A percentile compares a stretch with the other conserved stretches of the same genome.
phyloP scores from a whole-genome alignment of 2,888 invertebrate genomes.

The Patella depressa region DNA sequence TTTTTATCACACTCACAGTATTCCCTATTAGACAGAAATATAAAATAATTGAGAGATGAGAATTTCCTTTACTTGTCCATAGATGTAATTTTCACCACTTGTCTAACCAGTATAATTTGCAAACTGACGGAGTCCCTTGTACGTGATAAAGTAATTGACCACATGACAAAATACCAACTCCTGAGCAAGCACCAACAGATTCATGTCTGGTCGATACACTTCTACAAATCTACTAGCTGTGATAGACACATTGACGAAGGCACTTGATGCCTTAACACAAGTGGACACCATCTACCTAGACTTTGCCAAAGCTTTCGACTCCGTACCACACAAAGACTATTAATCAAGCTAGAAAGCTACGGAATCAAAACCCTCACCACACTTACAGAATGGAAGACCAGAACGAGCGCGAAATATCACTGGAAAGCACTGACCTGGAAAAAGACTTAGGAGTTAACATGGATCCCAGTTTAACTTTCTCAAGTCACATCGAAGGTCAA shows the following conservation, averaged over 20 bases:
- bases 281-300: constrained; percentile 21
- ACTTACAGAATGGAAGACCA: constrained; percentile 10
- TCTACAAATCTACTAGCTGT: neutral
- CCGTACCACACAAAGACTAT: constrained; percentile 26
- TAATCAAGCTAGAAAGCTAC: constrained; percentile 19
- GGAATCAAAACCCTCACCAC: constrained; percentile 13
- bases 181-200: neutral
- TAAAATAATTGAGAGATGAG: too few species aligned
- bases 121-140: constrained; percentile 1
- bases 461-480: neutral
- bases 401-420: constrained; percentile 12
- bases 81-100: too few species aligned
- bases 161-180: neutral
- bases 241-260: neutral
- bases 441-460: neutral
- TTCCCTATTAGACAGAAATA: too few species aligned
- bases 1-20: too few species aligned
- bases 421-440: neutral
- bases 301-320: constrained; percentile 28
- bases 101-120: constrained; percentile 1
- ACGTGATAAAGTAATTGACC: neutral
- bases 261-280: neutral
- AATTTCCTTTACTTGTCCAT: too few species aligned
- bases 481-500: constrained; percentile 11
- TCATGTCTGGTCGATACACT: neutral